phyloP scores from a whole-genome alignment of 2,113 vertebrate genomes.

The Zonotrichia leucophrys region DNA sequence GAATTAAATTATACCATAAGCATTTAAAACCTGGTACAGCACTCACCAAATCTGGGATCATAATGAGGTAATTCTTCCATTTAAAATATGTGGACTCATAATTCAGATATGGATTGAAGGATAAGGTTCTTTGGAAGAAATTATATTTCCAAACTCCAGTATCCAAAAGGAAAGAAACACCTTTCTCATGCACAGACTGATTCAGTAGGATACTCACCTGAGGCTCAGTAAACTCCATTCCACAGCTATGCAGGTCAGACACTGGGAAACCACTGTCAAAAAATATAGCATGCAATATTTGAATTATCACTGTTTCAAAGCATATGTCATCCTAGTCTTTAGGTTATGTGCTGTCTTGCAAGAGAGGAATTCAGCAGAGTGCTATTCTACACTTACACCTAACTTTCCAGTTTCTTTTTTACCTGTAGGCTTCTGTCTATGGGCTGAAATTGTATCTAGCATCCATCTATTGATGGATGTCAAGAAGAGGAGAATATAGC shows the following conservation, averaged over 20 bases:
- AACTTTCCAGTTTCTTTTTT: neutral
- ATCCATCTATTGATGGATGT: neutral
- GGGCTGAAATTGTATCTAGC: neutral
- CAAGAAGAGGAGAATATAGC: neutral
- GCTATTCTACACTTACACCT: neutral
- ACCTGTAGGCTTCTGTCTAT: neutral
- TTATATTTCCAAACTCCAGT: neutral
- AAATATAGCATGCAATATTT: neutral
- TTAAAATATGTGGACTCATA: neutral
- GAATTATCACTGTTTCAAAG: neutral
- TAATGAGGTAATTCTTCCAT: neutral
- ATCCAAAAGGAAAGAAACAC: neutral
- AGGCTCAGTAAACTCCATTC: neutral
- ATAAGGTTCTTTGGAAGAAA: neutral
- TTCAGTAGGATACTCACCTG: neutral
- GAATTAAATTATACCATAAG: neutral
- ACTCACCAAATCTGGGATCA: neutral
- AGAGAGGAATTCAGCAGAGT: neutral
- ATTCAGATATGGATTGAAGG: neutral
- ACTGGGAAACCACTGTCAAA: neutral
- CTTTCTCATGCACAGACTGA: neutral
- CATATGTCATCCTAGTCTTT: neutral
- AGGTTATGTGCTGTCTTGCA: neutral
- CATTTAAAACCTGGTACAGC: neutral
- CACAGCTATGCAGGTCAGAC: neutral